Base-by-base conservation (phyloP, 2,888 invertebrate species). In the Chrysotoxum bicinctum region DNA sequence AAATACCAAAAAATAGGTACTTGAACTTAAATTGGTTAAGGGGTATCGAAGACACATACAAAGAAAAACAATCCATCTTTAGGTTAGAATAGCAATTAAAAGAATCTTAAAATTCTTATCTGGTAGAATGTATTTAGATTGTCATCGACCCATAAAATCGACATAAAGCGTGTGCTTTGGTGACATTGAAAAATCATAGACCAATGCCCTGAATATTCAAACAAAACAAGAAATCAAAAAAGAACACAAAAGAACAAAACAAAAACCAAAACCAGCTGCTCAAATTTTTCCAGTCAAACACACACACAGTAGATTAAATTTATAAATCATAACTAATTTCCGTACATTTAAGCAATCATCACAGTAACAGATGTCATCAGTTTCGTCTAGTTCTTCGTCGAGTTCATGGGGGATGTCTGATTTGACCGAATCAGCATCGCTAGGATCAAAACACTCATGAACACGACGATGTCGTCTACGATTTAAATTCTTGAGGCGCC, bases 301-400 rank as follows among this genome's bases (percentile, higher is more conserved):
- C 14, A 23, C 5, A 43, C 43, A 16, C 2, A n/a, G 1, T 52
- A 7, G 10, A 43, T 8, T 16, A 48, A 6, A 23, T 2, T 21
- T 21, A 32, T n/a, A 5, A 14, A 40, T 40, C 10, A 35, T 9
- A 54, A 54, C 12, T 62, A 80, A 12, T 43, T 68, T 32, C 1
- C 91, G 87, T 91, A 92, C 92, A 89, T 92, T 91, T 87, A 93
- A 89, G 91, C 96, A 96, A 89, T 95, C 95, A 93, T 96, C 96
- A 93, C 96, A 96, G 93, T 94, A 95, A 92, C 95, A 96, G 90
- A 95, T 93, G 89, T 95, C 94, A 92, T 95, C 95, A 90, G 93
- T 93, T 87, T 91, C 92, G 87, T 88, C 89, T 73, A 89, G 88
- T 58, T 84, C 88, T 12, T 87, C 82, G 26, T 76, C 83, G 10